A percentile compares a stretch with the other conserved stretches of the same genome.
phyloP scores from a whole-genome alignment of 2,797 vertebrate genomes.

The Myotis findleyi region DNA sequence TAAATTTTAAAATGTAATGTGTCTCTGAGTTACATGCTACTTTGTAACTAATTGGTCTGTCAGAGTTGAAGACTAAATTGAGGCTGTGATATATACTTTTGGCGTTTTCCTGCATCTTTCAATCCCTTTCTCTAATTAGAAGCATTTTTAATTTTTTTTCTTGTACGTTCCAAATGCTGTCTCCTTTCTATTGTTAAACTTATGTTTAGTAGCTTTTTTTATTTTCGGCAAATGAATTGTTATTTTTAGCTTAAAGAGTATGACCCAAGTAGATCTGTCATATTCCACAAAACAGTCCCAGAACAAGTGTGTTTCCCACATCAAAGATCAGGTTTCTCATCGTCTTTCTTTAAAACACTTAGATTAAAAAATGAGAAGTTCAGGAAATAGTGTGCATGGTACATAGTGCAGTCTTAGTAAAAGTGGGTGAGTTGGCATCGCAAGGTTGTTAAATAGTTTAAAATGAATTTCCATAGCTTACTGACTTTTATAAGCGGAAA shows the following conservation, averaged over 20 bases:
- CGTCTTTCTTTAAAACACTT: not conserved
- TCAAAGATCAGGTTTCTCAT: slow-evolving; percentile 10
- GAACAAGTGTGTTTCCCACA: not conserved
- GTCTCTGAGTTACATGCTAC: not conserved
- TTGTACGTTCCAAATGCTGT: not conserved
- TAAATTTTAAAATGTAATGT: not conserved
- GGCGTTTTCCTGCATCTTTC: not conserved
- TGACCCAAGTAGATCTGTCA: not conserved
- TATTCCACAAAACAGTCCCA: not conserved
- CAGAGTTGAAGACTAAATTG: not conserved
- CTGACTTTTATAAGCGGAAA: slow-evolving; percentile 35
- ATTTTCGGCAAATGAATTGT: slow-evolving; percentile 3
- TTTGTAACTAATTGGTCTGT: not conserved
- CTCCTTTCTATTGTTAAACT: slow-evolving; percentile 41
- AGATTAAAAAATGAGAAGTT: slow-evolving; percentile 22
- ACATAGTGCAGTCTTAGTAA: not conserved
- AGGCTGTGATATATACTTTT: not conserved
- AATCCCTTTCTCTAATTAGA: not conserved
- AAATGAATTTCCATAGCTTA: slow-evolving; percentile 44
- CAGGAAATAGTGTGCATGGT: not conserved
- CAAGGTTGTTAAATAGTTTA: slow-evolving; percentile 20
- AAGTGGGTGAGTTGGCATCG: not conserved
- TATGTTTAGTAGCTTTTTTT: not conserved
- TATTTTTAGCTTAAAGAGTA: slow-evolving; percentile 33
- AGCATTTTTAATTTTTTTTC: not conserved